Conservation (phyloP, 2,888 invertebrate species). For the Melanargia galathea region DNA sequence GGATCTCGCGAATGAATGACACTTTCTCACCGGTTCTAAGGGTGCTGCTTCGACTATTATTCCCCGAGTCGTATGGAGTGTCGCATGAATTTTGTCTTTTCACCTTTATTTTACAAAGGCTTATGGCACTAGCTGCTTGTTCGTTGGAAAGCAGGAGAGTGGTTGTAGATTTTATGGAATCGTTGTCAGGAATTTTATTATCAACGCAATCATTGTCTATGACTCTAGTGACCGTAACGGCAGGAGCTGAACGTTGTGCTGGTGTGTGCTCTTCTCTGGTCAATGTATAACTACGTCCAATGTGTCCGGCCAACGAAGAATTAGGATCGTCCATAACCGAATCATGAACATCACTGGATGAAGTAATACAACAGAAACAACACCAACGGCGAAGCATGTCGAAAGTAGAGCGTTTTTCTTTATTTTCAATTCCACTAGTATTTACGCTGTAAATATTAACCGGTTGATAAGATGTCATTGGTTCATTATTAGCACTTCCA, state of each 20-base stretch:
- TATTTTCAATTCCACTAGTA: slow-evolving; percentile 37
- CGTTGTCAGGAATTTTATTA: slow-evolving; percentile 51
- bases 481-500: slow-evolving; percentile 51
- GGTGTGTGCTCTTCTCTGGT: slow-evolving; percentile 47
- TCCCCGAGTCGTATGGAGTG: slow-evolving; percentile 48
- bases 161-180: slow-evolving; percentile 58
- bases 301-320: slow-evolving; percentile 60
- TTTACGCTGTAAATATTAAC: slow-evolving; percentile 61
- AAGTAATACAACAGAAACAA: slow-evolving; percentile 58
- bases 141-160: slow-evolving; percentile 60
- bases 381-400: slow-evolving; percentile 51
- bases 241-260: slow-evolving; percentile 40
- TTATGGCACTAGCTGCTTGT: slow-evolving; percentile 53
- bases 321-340: slow-evolving; percentile 56
- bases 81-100: slow-evolving; percentile 43
- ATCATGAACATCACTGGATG: slow-evolving; percentile 47
- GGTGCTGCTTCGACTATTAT: slow-evolving; percentile 56
- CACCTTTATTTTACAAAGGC: slow-evolving; percentile 43
- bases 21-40: slow-evolving; percentile 74
- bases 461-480: slow-evolving; percentile 48
- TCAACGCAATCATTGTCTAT: slow-evolving; percentile 54
- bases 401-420: slow-evolving; percentile 50
- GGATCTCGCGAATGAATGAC: slow-evolving; percentile 72
- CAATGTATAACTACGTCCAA: slow-evolving; percentile 62
- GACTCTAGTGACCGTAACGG: slow-evolving; percentile 47